These are phyloP conservation scores for Dolichallabes microphthalmus DNA, from an alignment of 2,113 vertebrate species.

Conservation along the genomic window DNA sequence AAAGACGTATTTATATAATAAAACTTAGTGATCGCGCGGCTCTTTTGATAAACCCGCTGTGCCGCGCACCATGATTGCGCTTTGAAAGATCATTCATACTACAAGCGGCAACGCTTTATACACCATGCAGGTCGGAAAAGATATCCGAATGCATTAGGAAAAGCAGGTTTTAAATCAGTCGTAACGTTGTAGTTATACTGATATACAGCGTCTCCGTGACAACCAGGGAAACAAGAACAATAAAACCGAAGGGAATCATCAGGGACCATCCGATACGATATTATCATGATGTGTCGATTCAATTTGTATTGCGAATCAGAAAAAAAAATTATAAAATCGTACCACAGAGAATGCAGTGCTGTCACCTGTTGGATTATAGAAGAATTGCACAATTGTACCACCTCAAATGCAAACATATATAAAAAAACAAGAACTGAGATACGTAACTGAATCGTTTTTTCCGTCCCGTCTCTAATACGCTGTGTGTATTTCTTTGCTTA, in stretches of 20 bases:
- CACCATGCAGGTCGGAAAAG: neutral
- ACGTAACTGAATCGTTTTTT: too few species aligned
- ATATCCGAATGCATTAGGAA: conserved; percentile 31
- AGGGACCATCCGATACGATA: too few species aligned
- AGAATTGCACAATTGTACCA: too few species aligned
- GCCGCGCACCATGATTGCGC: neutral
- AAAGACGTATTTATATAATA: neutral
- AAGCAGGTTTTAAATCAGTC: conserved; percentile 13
- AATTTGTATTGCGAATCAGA: too few species aligned
- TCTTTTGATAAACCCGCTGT: neutral
- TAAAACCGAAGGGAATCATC: too few species aligned
- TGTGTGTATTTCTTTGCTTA: neutral
- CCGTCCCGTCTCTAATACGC: neutral
- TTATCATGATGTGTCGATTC: too few species aligned
- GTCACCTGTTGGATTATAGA: too few species aligned
- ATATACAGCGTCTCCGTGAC: neutral
- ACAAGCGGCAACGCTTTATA: neutral
- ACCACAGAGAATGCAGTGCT: too few species aligned
- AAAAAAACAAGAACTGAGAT: too few species aligned
- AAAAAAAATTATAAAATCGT: too few species aligned
- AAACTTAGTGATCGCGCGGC: neutral
- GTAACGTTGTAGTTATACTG: conserved; percentile 6
- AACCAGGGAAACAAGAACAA: neutral
- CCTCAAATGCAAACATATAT: too few species aligned
- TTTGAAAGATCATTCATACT: conserved; percentile 4